phyloP scores from a whole-genome alignment of 2,113 vertebrate genomes.

The Bostrychus sinensis region DNA sequence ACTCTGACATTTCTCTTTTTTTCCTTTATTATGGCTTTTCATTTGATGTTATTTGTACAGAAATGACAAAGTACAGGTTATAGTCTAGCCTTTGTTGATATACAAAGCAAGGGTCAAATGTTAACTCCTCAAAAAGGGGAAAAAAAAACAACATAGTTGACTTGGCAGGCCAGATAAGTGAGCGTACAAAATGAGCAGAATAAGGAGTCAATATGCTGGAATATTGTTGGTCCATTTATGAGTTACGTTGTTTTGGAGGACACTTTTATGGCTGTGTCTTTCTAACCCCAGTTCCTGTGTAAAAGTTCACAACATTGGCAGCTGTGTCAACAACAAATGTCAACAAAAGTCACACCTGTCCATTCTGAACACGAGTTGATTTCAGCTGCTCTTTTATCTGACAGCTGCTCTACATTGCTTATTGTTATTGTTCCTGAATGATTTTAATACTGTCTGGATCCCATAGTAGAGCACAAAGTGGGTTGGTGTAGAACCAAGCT shows the following conservation, averaged over 20 bases:
- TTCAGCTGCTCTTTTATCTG: slow-evolving; percentile 53
- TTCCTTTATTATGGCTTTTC: too few relatives aligned
- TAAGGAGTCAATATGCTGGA: not conserved
- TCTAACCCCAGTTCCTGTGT: slow-evolving; percentile 39
- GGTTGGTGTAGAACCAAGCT: not conserved
- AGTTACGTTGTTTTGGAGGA: not conserved
- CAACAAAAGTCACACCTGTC: slow-evolving; percentile 65
- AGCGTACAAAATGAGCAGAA: not conserved
- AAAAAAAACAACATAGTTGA: not conserved
- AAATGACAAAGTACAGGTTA: slow-evolving; percentile 11
- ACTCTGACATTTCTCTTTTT: not conserved
- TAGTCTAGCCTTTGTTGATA: not conserved
- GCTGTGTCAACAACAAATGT: slow-evolving; percentile 70
- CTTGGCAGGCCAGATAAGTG: not conserved
- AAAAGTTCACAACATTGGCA: slow-evolving; percentile 51
- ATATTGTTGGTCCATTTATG: not conserved
- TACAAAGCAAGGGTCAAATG: slow-evolving; percentile 13
- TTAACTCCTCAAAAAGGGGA: not conserved
- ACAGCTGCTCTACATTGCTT: slow-evolving; percentile 20
- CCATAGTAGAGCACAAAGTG: not conserved
- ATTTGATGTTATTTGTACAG: not conserved
- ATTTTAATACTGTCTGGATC: not conserved
- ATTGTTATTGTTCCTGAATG: slow-evolving; percentile 4
- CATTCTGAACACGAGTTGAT: slow-evolving; percentile 8
- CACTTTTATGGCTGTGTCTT: slow-evolving; percentile 7